These are phyloP conservation scores for Amphibalanus amphitrite DNA, from an alignment of 1,140 invertebrate genomes.

Conservation along the genomic window DNA sequence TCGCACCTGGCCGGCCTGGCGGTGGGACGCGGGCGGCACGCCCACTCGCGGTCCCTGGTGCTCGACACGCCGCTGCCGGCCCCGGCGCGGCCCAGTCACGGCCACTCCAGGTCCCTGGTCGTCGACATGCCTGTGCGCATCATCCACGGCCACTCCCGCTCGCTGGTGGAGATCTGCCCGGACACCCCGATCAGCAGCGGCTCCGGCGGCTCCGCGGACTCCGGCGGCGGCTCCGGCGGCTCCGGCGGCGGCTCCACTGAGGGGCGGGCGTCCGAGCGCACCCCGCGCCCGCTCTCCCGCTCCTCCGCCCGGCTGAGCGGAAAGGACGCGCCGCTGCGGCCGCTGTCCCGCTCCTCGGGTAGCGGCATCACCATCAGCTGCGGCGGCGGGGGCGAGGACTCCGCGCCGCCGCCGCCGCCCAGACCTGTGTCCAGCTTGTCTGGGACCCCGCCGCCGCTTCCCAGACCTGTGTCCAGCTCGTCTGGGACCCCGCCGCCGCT, in stretches of 20 bases:
- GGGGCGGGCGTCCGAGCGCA: neutral
- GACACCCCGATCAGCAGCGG: slow-evolving; percentile 7
- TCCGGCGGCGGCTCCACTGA: neutral
- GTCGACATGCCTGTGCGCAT: slow-evolving; percentile 9
- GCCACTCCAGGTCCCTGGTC: slow-evolving; percentile 11
- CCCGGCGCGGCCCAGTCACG: slow-evolving; percentile 8
- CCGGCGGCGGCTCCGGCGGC: no score
- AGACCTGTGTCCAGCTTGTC: no score
- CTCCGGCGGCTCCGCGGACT: slow-evolving; percentile 10
- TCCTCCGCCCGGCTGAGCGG: neutral
- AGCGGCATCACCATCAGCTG: no score
- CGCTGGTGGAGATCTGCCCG: slow-evolving; percentile 12
- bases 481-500: no score
- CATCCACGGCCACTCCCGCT: slow-evolving; percentile 14
- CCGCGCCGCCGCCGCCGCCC: no score
- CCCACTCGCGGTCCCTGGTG: slow-evolving; percentile 12
- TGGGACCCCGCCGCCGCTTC: no score
- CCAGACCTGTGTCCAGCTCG: no score
- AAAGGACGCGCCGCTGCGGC: neutral
- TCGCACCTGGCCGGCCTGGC: slow-evolving; percentile 3
- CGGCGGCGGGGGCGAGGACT: no score
- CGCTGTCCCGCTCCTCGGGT: slow-evolving; percentile 4
- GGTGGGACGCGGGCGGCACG: neutral
- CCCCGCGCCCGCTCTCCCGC: neutral
- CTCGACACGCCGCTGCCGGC: slow-evolving; percentile 7